Conservation (phyloP, 92 coral and sea anemone genomes). For the Blastomussa wellsi region DNA sequence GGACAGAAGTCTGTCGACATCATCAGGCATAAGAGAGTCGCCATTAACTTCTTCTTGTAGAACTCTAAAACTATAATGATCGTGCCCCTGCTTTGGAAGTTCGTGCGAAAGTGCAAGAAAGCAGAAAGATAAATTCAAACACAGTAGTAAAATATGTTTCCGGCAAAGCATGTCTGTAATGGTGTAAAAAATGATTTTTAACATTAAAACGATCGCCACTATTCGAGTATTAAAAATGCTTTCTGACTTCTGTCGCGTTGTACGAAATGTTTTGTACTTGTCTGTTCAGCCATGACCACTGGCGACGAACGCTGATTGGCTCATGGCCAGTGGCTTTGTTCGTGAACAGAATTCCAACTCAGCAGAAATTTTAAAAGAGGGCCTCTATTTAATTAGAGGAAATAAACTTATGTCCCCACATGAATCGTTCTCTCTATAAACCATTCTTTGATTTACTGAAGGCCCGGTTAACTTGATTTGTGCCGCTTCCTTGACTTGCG, state of each 20-base stretch:
- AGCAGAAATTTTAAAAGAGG: background rate
- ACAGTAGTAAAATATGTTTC: conserved; percentile 9
- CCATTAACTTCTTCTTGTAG: conserved; percentile 15
- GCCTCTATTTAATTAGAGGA: background rate
- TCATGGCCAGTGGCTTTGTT: background rate
- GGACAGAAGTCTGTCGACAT: conserved; percentile 36
- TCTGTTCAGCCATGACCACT: background rate
- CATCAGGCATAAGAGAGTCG: conserved; percentile 30
- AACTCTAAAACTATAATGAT: conserved; percentile 5
- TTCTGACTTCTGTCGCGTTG: background rate
- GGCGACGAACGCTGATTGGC: conserved; percentile 13
- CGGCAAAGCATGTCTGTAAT: background rate
- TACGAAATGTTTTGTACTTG: background rate
- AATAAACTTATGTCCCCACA: background rate
- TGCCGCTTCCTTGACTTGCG: no score
- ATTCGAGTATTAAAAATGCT: background rate
- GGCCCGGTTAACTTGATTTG: no score
- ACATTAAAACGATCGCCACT: background rate
- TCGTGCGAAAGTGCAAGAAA: background rate
- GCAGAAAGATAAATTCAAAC: background rate
- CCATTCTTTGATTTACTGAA: no score
- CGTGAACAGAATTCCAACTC: background rate
- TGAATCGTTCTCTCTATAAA: no score
- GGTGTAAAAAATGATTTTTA: background rate
- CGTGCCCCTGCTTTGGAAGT: background rate